Evolutionary conservation across 2,113 vertebrate species (phyloP), one percentile per base, ranked within the genome.

Genomic region (Pelvicachromis taeniatus): DNA sequence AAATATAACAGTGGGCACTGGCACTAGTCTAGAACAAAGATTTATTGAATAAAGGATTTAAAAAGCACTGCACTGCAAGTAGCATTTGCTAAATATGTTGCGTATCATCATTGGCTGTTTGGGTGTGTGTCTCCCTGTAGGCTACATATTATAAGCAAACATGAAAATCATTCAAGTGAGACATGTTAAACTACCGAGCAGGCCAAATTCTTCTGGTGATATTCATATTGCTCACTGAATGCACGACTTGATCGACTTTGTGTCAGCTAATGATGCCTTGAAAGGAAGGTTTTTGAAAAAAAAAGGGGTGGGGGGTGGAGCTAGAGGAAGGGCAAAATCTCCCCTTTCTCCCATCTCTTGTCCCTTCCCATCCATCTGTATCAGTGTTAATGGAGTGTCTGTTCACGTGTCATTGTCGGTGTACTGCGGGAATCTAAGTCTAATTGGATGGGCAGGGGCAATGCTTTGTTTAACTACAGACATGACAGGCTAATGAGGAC

Each of bases 401-500:
- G 61, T 80, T 85, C n/a, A 40, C 63, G 55, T 91, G 87, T 87
- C 88, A 83, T 65, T 52, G 81, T 56, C 54, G 48, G 65, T 86
- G 86, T 85, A 85, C 88, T 79, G 54, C 45, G 52, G 65, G 80
- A 80, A 78, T 58, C 33, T 23, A 38, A 78, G 35, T 82, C 77
- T 90, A 91, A 93, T 87, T 91, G 88, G 78, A 88, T 84, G 83
- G 65, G 79, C 82, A 90, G 78, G 31, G 61, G 73, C 59, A 68
- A 82, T 84, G 81, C 81, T 63, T 83, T 90, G 90, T 91, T 92
- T 89, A 88, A 90, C 90, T 53, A 85, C 11, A 78, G 75, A 86
- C 83, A 82, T 80, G 88, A 63, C 52, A 78, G 33, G 80, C 89
- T 91, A 91, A 91, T 75, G 87, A 87, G 63, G 77, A 85, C 14